These are phyloP conservation scores for Hirtodrosophila alboralis DNA, from an alignment of 2,888 invertebrate genomes.

Conservation along the genomic window DNA sequence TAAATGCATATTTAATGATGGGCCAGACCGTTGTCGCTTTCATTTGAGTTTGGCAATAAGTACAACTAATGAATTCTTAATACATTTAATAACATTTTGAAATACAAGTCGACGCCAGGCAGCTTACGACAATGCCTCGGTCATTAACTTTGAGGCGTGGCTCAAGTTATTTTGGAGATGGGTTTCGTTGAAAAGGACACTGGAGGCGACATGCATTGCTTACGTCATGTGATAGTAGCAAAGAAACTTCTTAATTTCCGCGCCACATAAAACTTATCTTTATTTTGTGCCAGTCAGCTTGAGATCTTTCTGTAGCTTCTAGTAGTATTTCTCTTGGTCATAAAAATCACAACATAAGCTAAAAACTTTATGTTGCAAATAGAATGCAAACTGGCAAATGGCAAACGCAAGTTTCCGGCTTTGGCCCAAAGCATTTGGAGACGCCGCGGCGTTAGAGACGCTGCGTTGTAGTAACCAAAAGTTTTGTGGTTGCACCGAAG, in stretches of 20 bases:
- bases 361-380: conserved; percentile 72
- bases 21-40: conserved; percentile 8
- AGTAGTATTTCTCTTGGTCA: conserved; percentile 30
- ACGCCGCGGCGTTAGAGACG: conserved; percentile 8
- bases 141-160: conserved; percentile 23
- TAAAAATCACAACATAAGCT: conserved; percentile 80
- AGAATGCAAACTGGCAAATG: conserved; percentile 77
- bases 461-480: conserved; percentile 60
- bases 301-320: conserved; percentile 7
- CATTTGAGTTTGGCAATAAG: conserved; percentile 15
- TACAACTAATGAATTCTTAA: conserved; percentile 71
- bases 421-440: conserved; percentile 66
- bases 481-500: conserved; percentile 69
- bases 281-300: conserved; percentile 57
- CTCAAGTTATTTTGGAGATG: conserved; percentile 38
- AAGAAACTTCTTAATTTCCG: conserved; percentile 80
- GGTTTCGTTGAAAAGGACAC: neutral
- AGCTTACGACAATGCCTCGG: conserved; percentile 5
- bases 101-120: conserved; percentile 4
- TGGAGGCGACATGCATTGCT: conserved; percentile 27
- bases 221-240: conserved; percentile 33
- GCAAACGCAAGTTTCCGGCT: conserved; percentile 70
- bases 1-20: conserved; percentile 70
- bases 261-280: conserved; percentile 80
- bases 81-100: conserved; percentile 63